A percentile compares a stretch with the other conserved stretches of the same genome.
Evolutionary conservation across 2,888 invertebrate genomes (phyloP).

Genomic region (Erebia palarica): DNA sequence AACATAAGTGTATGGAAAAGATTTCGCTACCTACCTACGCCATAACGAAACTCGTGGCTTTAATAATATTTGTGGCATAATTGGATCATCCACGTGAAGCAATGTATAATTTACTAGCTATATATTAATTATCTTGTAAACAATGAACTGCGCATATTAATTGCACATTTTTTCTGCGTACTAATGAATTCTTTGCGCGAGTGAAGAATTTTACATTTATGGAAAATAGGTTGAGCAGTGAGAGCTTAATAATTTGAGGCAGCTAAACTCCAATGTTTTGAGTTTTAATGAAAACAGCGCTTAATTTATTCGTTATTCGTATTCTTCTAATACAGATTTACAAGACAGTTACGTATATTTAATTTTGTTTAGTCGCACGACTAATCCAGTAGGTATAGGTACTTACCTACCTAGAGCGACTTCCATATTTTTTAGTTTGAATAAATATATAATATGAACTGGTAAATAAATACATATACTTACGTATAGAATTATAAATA

Average conservation of each 20-base stretch:
- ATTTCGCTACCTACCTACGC: slow-evolving; percentile 65
- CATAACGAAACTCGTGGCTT: slow-evolving; percentile 66
- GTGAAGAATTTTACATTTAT: slow-evolving; percentile 17
- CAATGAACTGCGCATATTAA: slow-evolving; percentile 48
- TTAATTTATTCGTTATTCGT: too few relatives aligned
- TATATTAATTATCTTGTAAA: slow-evolving; percentile 30
- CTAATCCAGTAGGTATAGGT: too few relatives aligned
- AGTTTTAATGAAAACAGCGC: too few relatives aligned
- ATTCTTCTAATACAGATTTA: too few relatives aligned
- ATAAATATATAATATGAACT: too few relatives aligned
- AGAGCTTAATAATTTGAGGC: not conserved
- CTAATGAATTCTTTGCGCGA: slow-evolving; percentile 19
- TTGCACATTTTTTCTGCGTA: slow-evolving; percentile 31
- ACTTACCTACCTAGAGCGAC: too few relatives aligned
- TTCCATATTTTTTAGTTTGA: too few relatives aligned
- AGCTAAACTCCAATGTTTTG: not conserved
- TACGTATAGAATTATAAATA: too few relatives aligned
- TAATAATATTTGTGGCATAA: slow-evolving; percentile 59
- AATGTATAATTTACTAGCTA: slow-evolving; percentile 27
- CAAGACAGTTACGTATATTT: too few relatives aligned
- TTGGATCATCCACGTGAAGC: slow-evolving; percentile 52
- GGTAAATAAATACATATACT: too few relatives aligned
- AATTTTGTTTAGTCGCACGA: too few relatives aligned
- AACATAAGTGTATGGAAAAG: slow-evolving; percentile 50
- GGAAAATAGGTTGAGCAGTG: not conserved